Base-by-base conservation (phyloP, 2,888 invertebrate genomes). In the Rhingia rostrata region DNA sequence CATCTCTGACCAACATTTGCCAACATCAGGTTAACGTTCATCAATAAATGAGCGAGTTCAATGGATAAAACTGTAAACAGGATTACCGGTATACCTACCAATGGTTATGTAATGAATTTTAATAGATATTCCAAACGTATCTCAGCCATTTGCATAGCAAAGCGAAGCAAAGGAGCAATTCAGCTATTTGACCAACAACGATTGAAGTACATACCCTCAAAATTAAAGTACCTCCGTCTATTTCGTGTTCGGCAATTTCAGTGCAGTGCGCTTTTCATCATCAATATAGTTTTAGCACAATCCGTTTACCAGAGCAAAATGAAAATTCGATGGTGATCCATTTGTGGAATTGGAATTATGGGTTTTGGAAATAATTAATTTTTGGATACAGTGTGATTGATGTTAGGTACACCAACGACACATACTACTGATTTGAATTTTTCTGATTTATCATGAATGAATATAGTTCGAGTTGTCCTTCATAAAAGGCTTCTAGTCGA, bases 151-250 rank as follows among this genome's bases (percentile, higher is more conserved):
- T 74, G 14, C 37, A 35, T 54, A 22, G n/a, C 33, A 32, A 49
- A 64, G 14, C 33, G 22, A 14, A 41, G 56, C 35, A 67, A 74
- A 74, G 66, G 66, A 41, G 66, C 66, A 74, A 30, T 35, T 66
- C 49, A 41, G 49, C 49, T 74, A 49, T 74, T 58, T 74, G 47
- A 33, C n/a, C 10, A 74, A 22, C 22, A 22, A 49, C 14, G 10
- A 58, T 53, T 47, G 32, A 56, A 54, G 64, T 56, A 47, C 14
- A 32, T 4, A 64, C 33, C 9, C 33, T 58, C 22, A 33, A 67
- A n/a, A 58, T 6, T 51, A 6, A 47, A 56, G 56, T 49, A 41
- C 49, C 30, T 9, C 43, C 30, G 10, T 10, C 14, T 43, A 10
- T 41, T 4, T 32, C 10, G 3, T n/a, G 4, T 45, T 41, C 6